These are phyloP conservation scores for Aythya baeri DNA, from an alignment of 2,113 vertebrate genomes.

Conservation along the genomic window DNA sequence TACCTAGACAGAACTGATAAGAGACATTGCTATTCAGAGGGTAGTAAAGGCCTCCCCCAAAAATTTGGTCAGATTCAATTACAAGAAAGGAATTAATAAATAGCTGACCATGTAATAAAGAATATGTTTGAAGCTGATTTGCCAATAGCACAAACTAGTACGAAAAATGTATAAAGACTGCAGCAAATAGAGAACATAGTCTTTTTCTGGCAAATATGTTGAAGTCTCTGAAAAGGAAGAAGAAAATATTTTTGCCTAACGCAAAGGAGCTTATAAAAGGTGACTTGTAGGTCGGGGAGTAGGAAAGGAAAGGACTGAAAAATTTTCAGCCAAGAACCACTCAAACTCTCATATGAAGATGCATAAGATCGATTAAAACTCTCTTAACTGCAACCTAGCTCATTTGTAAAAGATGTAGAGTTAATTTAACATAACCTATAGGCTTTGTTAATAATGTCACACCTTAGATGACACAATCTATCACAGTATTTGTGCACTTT, in stretches of 20 bases:
- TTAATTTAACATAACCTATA: background rate
- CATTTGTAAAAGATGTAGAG: background rate
- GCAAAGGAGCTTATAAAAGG: background rate
- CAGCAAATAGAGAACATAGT: background rate
- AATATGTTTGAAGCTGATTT: background rate
- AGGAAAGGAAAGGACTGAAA: background rate
- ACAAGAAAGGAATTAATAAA: background rate
- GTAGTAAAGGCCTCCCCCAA: background rate
- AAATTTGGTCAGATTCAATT: background rate
- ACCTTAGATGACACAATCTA: background rate
- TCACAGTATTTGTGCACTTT: background rate
- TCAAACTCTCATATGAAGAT: background rate
- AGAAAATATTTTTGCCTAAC: background rate
- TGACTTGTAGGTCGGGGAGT: background rate
- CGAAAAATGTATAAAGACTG: background rate
- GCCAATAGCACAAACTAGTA: background rate
- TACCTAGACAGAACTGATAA: background rate
- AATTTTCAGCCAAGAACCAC: background rate
- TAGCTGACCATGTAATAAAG: background rate
- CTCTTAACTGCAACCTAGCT: background rate
- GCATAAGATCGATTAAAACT: background rate
- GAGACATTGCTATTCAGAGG: background rate
- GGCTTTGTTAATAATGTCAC: background rate
- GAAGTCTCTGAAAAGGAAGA: background rate
- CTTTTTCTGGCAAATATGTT: background rate